A percentile compares a stretch with the other conserved stretches of the same genome.
Evolutionary conservation across 1,140 invertebrate species (phyloP).

Genomic region (Hyphantria cunea): DNA sequence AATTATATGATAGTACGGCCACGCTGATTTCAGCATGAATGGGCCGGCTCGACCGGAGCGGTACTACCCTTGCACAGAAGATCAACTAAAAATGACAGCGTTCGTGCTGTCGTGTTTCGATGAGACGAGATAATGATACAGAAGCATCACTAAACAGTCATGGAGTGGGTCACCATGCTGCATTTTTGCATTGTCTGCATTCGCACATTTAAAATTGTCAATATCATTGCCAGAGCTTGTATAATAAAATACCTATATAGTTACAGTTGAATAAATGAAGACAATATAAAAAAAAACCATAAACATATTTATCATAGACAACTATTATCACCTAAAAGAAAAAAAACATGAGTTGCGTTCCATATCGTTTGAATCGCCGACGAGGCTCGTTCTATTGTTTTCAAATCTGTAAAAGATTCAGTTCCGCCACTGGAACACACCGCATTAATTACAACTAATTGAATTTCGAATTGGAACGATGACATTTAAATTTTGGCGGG

Average conservation of each 20-base stretch:
- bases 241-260: neutral
- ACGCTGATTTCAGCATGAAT: too few relatives aligned
- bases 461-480: conserved; percentile 81
- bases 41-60: too few relatives aligned
- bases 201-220: too few relatives aligned
- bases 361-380: conserved; percentile 51
- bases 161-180: too few relatives aligned
- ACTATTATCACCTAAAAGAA: conserved; percentile 51
- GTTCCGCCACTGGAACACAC: conserved; percentile 63
- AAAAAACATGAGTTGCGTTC: conserved; percentile 62
- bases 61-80: too few relatives aligned
- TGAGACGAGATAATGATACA: too few relatives aligned
- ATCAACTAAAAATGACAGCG: too few relatives aligned
- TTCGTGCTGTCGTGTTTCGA: too few relatives aligned
- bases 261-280: neutral
- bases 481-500: conserved; percentile 78
- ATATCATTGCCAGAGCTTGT: too few relatives aligned
- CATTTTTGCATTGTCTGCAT: too few relatives aligned
- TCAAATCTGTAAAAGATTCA: conserved; percentile 64
- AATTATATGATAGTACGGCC: too few relatives aligned
- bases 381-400: conserved; percentile 62
- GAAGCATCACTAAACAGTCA: too few relatives aligned
- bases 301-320: conserved; percentile 51
- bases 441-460: conserved; percentile 79
- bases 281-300: conserved; percentile 31